A percentile compares a stretch with the other conserved stretches of the same genome.
These are phyloP conservation scores for Sinocyclocheilus maitianheensis DNA, from an alignment of 2,113 vertebrate species.

Conservation along the genomic window DNA sequence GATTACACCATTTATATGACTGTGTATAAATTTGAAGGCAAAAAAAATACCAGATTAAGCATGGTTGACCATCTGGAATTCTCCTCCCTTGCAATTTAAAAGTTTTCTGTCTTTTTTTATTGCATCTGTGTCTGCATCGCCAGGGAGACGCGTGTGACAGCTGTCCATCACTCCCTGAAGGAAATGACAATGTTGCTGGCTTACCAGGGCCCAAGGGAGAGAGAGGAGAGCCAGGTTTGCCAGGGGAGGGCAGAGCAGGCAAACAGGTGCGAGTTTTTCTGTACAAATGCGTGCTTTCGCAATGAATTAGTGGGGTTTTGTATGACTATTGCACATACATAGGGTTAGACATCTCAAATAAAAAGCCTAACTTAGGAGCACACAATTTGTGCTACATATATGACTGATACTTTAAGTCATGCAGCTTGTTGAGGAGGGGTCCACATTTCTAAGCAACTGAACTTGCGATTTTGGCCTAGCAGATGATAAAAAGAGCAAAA, in stretches of 20 bases:
- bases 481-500: not conserved
- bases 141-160: conserved; percentile 89
- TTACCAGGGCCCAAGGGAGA: conserved; percentile 82
- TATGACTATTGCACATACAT: not conserved
- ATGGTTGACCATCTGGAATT: not conserved
- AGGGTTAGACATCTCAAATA: too few relatives aligned
- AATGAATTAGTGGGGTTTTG: not conserved
- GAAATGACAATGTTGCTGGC: conserved; percentile 23
- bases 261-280: conserved; percentile 78
- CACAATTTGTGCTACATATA: not conserved
- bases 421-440: not conserved
- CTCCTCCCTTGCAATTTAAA: not conserved
- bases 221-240: conserved; percentile 83
- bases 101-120: conserved; percentile 26
- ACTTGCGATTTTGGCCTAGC: not conserved
- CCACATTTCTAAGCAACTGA: not conserved
- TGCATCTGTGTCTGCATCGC: conserved; percentile 37
- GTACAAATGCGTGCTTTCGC: not conserved
- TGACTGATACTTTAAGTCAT: not conserved
- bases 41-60: not conserved
- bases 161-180: conserved; percentile 63
- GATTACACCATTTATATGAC: not conserved
- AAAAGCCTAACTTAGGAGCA: not conserved
- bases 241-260: conserved; percentile 81
- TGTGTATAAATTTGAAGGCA: not conserved